Percentiles rank a stretch among this genome's conserved stretches.
These are phyloP conservation scores for Barbus barbus DNA, from an alignment of 2,113 vertebrate genomes.

Conservation along the genomic window DNA sequence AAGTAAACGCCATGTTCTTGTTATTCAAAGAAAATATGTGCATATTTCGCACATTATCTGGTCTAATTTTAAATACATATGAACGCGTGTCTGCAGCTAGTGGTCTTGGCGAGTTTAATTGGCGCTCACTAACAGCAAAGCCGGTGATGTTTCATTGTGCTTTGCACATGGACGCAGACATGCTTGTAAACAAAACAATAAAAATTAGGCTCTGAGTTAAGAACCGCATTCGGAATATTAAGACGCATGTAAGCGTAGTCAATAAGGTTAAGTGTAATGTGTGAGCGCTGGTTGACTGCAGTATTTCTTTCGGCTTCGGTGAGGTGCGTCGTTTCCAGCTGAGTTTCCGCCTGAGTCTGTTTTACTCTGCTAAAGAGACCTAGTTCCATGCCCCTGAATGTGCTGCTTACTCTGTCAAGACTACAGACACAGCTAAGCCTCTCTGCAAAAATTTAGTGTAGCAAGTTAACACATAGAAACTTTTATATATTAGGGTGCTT, in stretches of 20 bases:
- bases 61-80: background rate
- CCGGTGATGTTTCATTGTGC: background rate
- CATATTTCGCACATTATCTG: background rate
- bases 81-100: background rate
- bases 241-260: slow-evolving; percentile 55
- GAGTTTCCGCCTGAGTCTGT: slow-evolving; percentile 45
- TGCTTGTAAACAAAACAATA: slow-evolving; percentile 20
- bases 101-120: slow-evolving; percentile 6
- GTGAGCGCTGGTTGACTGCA: slow-evolving; percentile 61
- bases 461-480: slow-evolving; percentile 10
- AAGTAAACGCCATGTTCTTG: background rate
- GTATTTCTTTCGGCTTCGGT: slow-evolving; percentile 67
- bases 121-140: slow-evolving; percentile 7
- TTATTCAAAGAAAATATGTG: background rate
- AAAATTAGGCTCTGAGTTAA: slow-evolving; percentile 1
- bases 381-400: slow-evolving; percentile 58
- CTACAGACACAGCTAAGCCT: slow-evolving; percentile 44
- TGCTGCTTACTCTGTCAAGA: slow-evolving; percentile 53
- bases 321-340: slow-evolving; percentile 60
- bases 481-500: slow-evolving; percentile 17
- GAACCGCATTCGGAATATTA: slow-evolving; percentile 30
- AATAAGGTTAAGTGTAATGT: slow-evolving; percentile 70
- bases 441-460: slow-evolving; percentile 44
- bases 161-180: background rate
- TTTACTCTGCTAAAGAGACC: slow-evolving; percentile 63